phyloP scores from a whole-genome alignment of 2,113 vertebrate genomes.

The rat (Rattus norvegicus) region DNA sequence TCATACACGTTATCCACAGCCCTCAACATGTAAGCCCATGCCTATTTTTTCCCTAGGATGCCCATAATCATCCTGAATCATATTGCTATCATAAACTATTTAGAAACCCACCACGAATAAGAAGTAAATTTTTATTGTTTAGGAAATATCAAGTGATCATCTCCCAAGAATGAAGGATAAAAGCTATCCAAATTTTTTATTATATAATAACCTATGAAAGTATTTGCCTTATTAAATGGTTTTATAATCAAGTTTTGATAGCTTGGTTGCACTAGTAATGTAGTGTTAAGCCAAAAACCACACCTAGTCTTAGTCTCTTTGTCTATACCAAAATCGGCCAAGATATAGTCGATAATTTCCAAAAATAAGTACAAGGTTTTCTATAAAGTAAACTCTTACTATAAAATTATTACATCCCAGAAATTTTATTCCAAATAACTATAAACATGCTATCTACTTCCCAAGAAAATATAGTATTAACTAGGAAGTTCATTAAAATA shows the following conservation, averaged over 20 bases:
- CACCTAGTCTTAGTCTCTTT: not conserved
- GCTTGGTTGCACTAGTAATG: not conserved
- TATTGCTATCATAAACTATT: not conserved
- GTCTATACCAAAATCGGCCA: constrained; percentile 4
- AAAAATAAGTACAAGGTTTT: constrained; percentile 18
- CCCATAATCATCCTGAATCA: not conserved
- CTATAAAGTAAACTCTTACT: not conserved
- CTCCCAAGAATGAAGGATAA: not conserved
- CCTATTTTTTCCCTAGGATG: not conserved
- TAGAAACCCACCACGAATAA: not conserved
- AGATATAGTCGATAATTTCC: not conserved
- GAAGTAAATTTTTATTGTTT: not conserved
- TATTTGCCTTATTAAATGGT: not conserved
- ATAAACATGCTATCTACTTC: not conserved
- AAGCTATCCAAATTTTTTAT: not conserved
- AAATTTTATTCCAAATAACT: not conserved
- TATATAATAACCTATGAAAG: not conserved
- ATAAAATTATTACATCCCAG: not conserved
- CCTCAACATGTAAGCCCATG: not conserved
- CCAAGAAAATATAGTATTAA: too few relatives aligned
- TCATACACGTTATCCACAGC: not conserved
- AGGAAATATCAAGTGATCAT: not conserved
- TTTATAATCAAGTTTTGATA: not conserved
- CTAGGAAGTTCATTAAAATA: too few relatives aligned
- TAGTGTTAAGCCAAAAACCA: not conserved